Evolutionary conservation across 2,113 vertebrate species (phyloP), one percentile per base, ranked within the genome.

Genomic region (Tretioscincus oriximinensis): DNA sequence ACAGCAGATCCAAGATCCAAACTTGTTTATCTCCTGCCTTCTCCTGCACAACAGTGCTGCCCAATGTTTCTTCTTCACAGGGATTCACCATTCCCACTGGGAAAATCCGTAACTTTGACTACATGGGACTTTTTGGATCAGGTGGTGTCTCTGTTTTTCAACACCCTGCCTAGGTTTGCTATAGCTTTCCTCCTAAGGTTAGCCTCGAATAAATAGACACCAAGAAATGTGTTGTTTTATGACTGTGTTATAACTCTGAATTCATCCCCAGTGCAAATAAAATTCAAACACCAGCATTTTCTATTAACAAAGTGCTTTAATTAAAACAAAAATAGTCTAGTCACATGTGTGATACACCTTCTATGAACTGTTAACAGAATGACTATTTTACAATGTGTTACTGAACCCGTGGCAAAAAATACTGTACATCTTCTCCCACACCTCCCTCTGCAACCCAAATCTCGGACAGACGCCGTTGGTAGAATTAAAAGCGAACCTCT

Each of bases 291-390:
- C n/a, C 7, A 20, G 47, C 41, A 51, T 71, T 82, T 41, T 76
- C 73, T 82, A 82, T 51, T 49, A 1, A 61, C 73, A 82, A 82
- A 82, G 81, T 82, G 73, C 81, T 82, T 76, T 76, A 82, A 76
- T 82, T 82, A 77, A 70, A 73, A 73, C 70, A 81, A 81, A n/a
- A 76, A 81, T 61, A 31, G 64, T 76, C 81, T 82, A 76, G 74
- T 7, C 26, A 22, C 5, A 7, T 82, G 81, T 82, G 81, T 73
- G 76, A 70, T 45, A 64, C 11, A 64, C 35, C 2, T 22, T 51
- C 26, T 51, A 64, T 47, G 4, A 18, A 71, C 29, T n/a, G 28
- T 12, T 67, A 60, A 76, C 26, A 47, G 26, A 29, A 31, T 7
- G 9, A 11, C 54, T 47, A 7, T 76, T 49, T 41, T 29, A 82